Evolutionary conservation across 1,140 invertebrate species (phyloP), one percentile per base, ranked within the genome.

Genomic region (Drosophila kanapiae): DNA sequence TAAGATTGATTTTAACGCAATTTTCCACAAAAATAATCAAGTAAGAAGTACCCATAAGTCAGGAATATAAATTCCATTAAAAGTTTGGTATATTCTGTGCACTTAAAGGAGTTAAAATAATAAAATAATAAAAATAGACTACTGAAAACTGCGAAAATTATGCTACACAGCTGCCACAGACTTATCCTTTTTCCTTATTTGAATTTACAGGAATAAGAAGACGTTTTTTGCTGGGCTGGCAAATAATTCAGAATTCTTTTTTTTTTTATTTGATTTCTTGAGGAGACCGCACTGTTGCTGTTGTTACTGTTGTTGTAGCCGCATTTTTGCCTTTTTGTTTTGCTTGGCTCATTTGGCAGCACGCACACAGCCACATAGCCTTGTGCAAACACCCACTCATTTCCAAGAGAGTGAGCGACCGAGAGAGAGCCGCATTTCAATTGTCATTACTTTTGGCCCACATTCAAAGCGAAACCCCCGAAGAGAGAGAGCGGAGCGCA

Each of bases 381-480:
- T 18, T 16, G 49, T 35, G n/a, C 37, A 53, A 49, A 61, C 37
- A 56, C 69, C 64, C 61, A 60, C 77, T 42, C 64, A 23, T 43
- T 42, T 33, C 23, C 45, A 40, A 59, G 61, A 74, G 61, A 42
- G 62, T 13, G 35, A 45, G 40, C 11, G 40, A 18, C 33, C 43
- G 37, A 57, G 37, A 47, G 68, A 67, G 67, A 43, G 84, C 71
- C 71, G 80, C 84, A 88, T 78, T 87, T 87, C 83, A 88, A 80
- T 87, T 88, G 80, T 88, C 77, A 84, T 90, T 88, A 90, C 81
- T 88, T 88, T 88, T 88, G 85, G 85, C 84, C 84, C 84, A 88
- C 70, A 88, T 88, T 83, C 71, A 80, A 83, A 80, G 59, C 78
- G n/a, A 40, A 35, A 14, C 37, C 45, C 45, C 33, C 53, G 33